These are phyloP conservation scores for Lepus europaeus DNA, from an alignment of 2,113 vertebrate species.

Conservation along the genomic window DNA sequence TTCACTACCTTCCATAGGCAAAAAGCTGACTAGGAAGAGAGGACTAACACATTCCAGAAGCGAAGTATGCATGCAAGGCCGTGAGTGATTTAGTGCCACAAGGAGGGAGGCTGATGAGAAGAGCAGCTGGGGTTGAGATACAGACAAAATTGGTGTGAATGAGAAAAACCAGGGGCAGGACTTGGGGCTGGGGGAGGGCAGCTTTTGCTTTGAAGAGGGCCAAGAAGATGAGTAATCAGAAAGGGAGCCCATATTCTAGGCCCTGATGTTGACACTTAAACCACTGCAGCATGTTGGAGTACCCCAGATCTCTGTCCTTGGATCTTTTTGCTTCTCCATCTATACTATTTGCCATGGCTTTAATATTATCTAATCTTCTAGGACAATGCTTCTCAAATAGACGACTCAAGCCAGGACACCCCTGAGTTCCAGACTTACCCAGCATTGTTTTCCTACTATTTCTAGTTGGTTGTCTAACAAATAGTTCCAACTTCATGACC, in stretches of 20 bases:
- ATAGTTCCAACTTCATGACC: background rate
- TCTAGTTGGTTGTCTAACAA: background rate
- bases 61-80: background rate
- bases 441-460: conserved; percentile 15
- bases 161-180: background rate
- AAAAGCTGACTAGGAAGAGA: background rate
- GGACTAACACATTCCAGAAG: background rate
- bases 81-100: background rate
- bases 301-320: background rate
- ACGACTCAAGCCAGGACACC: background rate
- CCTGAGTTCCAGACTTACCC: background rate
- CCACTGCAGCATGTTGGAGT: background rate
- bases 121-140: background rate
- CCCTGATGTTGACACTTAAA: fast-evolving
- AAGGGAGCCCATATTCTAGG: background rate
- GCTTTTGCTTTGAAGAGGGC: background rate
- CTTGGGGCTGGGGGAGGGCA: background rate
- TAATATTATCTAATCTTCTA: background rate
- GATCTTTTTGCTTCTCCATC: background rate
- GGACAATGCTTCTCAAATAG: background rate
- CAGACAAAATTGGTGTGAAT: background rate
- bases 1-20: background rate
- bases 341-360: background rate
- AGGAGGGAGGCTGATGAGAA: background rate
- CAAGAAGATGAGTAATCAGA: background rate